phyloP scores from a whole-genome alignment of 2,113 vertebrate genomes.

The Pseudorasbora parva region DNA sequence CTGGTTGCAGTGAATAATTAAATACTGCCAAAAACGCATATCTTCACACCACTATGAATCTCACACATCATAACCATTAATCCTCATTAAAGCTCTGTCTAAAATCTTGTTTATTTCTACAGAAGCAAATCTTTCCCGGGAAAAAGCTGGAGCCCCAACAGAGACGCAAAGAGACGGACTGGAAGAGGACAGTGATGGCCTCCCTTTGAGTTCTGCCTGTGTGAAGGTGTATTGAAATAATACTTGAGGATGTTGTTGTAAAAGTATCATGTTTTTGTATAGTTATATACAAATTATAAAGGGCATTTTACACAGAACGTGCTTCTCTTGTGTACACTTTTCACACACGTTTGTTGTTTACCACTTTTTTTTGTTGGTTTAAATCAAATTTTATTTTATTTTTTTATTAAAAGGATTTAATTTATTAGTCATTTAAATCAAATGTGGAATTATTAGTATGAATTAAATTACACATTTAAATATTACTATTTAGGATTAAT shows the following conservation, averaged over 20 bases:
- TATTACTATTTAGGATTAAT: no score
- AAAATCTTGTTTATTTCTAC: not conserved
- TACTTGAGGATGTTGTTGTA: not conserved
- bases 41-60: not conserved
- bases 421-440: not conserved
- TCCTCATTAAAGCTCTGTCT: no score
- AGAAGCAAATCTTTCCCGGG: not conserved
- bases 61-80: no score
- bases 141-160: not conserved
- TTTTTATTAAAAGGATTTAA: not conserved
- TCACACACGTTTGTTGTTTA: no score
- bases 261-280: not conserved
- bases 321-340: no score
- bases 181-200: not conserved
- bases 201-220: not conserved
- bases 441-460: no score
- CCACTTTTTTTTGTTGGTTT: no score
- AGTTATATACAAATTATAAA: not conserved
- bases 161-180: not conserved
- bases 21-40: not conserved
- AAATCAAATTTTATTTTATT: no score
- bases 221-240: not conserved
- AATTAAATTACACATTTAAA: no score
- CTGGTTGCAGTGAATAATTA: not conserved
- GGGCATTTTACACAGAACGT: no score